Percentiles rank a stretch among this genome's conserved stretches.
Conservation (phyloP, 2,888 invertebrate genomes). For the Cryptophagus acutangulus region DNA sequence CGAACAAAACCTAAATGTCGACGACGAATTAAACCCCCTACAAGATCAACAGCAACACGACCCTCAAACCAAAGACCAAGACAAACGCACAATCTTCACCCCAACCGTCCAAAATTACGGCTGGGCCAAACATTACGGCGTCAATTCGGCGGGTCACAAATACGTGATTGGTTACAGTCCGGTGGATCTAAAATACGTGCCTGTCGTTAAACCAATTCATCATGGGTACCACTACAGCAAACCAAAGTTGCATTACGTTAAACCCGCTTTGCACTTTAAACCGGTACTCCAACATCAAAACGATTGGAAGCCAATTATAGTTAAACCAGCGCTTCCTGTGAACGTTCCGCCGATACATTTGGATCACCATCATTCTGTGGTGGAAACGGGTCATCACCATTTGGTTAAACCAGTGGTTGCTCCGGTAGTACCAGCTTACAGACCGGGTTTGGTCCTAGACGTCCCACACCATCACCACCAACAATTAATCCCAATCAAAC, state of each 20-base stretch:
- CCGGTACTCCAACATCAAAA: constrained; percentile 12
- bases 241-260: constrained; percentile 19
- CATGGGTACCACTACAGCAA: constrained; percentile 27
- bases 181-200: constrained; percentile 34
- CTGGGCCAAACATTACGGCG: constrained; percentile 38
- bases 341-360: constrained; percentile 1
- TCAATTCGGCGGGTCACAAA: constrained; percentile 36
- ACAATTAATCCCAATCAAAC: constrained; percentile 7
- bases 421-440: neutral
- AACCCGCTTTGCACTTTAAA: constrained; percentile 12
- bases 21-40: constrained; percentile 34
- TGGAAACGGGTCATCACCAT: constrained; percentile 1
- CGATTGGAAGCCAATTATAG: neutral
- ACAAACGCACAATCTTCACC: constrained; percentile 40
- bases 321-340: neutral
- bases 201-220: constrained; percentile 35
- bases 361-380: neutral
- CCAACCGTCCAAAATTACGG: constrained; percentile 27
- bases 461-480: constrained; percentile 9
- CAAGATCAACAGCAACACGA: constrained; percentile 28
- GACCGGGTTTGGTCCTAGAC: no score
- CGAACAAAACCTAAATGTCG: no score
- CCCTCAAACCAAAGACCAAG: constrained; percentile 13
- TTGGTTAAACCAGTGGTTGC: constrained; percentile 9
- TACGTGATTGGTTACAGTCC: constrained; percentile 37